Evolutionary conservation across 2,113 vertebrate genomes (phyloP).

Genomic region (Alces alces): DNA sequence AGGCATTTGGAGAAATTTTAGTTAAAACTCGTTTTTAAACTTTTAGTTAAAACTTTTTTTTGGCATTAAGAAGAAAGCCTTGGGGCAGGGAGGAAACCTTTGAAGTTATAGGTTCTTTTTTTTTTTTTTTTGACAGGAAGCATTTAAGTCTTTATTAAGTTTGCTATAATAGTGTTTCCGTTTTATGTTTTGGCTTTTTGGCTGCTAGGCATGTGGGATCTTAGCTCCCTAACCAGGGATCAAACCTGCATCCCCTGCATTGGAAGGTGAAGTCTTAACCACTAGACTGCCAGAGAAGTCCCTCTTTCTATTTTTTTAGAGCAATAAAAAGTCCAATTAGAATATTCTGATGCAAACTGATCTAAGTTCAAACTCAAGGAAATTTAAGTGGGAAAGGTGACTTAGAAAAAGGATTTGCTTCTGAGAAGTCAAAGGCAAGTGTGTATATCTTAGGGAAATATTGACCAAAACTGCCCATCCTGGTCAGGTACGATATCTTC

Average conservation of each 20-base stretch:
- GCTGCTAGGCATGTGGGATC: background rate
- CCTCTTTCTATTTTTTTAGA: background rate
- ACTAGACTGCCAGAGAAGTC: background rate
- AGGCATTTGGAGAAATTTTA: background rate
- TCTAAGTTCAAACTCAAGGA: background rate
- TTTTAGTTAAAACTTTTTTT: background rate
- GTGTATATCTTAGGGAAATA: background rate
- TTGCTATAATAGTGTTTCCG: background rate
- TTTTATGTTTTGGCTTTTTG: background rate
- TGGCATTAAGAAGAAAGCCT: background rate
- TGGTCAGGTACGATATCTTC: background rate
- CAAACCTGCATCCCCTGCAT: background rate
- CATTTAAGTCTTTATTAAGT: background rate
- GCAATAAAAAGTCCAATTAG: background rate
- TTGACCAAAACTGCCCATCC: background rate
- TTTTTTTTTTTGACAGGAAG: background rate
- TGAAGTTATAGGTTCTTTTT: background rate
- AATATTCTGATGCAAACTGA: background rate
- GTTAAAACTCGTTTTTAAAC: background rate
- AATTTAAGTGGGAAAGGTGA: background rate
- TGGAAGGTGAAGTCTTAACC: background rate
- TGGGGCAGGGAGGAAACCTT: background rate
- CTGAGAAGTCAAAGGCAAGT: background rate
- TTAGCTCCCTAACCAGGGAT: background rate
- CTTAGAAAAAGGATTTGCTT: background rate